These are phyloP conservation scores for Pocillopora verrucosa DNA, from an alignment of 64 coral and sea anemone species.

Conservation along the genomic window DNA sequence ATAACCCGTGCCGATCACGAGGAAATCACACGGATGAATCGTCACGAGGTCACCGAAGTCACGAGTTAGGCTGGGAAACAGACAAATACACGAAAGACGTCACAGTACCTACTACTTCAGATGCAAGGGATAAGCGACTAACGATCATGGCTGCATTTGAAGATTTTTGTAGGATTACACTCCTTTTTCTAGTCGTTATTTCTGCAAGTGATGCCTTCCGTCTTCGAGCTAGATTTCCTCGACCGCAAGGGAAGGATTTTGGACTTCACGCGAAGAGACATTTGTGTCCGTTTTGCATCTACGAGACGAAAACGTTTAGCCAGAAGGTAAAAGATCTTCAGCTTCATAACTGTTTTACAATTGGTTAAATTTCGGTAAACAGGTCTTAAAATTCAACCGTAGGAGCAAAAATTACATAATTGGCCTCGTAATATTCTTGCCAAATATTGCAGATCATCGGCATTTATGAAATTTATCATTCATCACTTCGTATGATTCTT, in stretches of 20 bases:
- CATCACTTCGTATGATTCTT: too few species aligned
- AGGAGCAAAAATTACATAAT: too few species aligned
- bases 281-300: conserved; percentile 79
- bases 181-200: neutral
- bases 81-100: neutral
- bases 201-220: conserved; percentile 60
- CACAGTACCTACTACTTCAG: neutral
- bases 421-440: too few species aligned
- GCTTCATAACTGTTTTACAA: neutral
- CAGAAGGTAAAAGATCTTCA: conserved; percentile 74
- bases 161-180: neutral
- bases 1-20: conserved; percentile 20
- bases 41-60: neutral
- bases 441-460: too few species aligned
- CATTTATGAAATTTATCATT: too few species aligned
- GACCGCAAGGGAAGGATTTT: conserved; percentile 45
- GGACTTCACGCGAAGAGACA: conserved; percentile 62
- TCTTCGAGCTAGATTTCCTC: conserved; percentile 74
- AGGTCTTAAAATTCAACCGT: too few species aligned
- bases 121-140: neutral
- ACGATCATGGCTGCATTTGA: neutral
- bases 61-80: neutral
- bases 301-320: conserved; percentile 77
- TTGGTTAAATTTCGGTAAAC: neutral
- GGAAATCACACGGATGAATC: neutral